Evolutionary conservation across 2,888 invertebrate species (phyloP).

Genomic region (Lepeophtheirus nordmannii): DNA sequence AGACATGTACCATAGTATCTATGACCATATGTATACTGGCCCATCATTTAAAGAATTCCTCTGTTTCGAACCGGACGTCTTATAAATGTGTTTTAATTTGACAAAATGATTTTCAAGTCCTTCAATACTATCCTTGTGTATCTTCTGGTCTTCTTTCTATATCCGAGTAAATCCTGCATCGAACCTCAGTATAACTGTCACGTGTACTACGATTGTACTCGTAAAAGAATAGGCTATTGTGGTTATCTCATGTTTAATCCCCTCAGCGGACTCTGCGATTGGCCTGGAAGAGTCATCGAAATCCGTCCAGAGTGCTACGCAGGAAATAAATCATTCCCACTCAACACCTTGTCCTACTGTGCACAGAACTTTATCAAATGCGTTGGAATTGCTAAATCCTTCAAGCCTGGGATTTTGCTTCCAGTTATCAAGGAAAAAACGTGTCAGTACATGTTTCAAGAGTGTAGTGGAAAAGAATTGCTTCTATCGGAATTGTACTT

Average conservation of each 20-base stretch:
- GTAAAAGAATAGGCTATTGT: neutral
- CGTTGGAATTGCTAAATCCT: neutral
- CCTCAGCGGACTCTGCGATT: neutral
- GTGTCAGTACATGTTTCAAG: neutral
- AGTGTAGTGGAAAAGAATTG: neutral
- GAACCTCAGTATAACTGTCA: neutral
- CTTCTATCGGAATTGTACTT: neutral
- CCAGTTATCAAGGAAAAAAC: neutral
- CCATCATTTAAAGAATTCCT: too few relatives aligned
- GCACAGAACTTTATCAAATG: neutral
- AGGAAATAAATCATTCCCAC: neutral
- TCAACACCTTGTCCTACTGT: neutral
- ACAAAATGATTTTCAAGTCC: too few relatives aligned
- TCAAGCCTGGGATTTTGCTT: neutral
- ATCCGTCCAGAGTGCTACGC: neutral
- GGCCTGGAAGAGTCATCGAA: neutral
- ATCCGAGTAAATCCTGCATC: neutral
- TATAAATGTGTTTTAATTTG: too few relatives aligned
- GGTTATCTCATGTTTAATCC: constrained; percentile 3
- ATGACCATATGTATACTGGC: too few relatives aligned
- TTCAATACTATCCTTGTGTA: too few relatives aligned
- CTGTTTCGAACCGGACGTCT: too few relatives aligned
- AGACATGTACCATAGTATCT: too few relatives aligned
- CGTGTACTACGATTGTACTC: neutral
- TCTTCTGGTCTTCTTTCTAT: too few relatives aligned